These are phyloP conservation scores for Paedocypris micromegethes DNA, from an alignment of 2,797 vertebrate species.

Conservation along the genomic window DNA sequence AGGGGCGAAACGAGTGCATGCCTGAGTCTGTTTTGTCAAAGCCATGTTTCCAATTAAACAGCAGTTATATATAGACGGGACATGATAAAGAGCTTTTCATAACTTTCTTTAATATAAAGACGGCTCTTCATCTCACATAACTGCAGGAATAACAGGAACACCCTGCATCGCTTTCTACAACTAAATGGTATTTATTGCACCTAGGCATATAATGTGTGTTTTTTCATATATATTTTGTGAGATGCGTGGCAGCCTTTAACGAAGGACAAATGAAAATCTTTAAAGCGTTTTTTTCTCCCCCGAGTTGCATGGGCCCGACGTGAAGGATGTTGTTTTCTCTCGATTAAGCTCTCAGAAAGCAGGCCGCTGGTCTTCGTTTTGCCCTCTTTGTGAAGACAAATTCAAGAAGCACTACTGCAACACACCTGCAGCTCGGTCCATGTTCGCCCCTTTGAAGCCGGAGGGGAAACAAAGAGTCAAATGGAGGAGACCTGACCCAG, in stretches of 20 bases:
- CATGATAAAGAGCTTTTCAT: constrained; percentile 60
- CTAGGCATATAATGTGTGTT: background rate
- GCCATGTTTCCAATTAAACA: constrained; percentile 48
- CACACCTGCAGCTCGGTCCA: constrained; percentile 55
- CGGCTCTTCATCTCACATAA: constrained; percentile 26
- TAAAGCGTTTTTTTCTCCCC: no score
- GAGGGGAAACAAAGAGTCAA: constrained; percentile 44
- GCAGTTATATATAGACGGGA: constrained; percentile 57
- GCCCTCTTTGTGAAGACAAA: constrained; percentile 45
- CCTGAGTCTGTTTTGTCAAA: constrained; percentile 38
- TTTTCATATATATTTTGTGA: no score
- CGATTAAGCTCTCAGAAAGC: constrained; percentile 8
- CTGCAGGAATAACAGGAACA: constrained; percentile 16
- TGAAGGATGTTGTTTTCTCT: background rate
- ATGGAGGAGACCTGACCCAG: constrained; percentile 50
- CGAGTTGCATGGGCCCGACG: no score
- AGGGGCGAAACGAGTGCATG: constrained; percentile 38
- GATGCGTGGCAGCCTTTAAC: no score
- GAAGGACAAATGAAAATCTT: no score
- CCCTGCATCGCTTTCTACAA: constrained; percentile 9
- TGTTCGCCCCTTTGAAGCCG: constrained; percentile 49
- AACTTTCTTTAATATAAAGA: constrained; percentile 50
- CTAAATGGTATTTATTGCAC: constrained; percentile 27
- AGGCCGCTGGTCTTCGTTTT: constrained; percentile 3
- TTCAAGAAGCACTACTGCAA: constrained; percentile 30